Percentiles rank a stretch among this genome's conserved stretches.
Conservation (phyloP, 2,113 vertebrate genomes). For the Apus apus region DNA sequence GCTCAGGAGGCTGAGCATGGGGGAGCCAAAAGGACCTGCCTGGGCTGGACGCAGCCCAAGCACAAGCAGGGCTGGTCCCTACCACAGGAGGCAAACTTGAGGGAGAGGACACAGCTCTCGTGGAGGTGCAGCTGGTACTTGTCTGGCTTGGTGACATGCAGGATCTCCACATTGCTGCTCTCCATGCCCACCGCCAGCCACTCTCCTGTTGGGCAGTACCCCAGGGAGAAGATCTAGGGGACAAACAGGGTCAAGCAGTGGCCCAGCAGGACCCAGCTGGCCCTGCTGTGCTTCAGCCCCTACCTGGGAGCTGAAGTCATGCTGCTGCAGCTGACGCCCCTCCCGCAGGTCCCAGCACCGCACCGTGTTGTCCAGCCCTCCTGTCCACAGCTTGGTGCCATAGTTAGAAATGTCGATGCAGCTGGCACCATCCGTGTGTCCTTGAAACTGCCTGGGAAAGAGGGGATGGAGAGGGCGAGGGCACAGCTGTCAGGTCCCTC, state of each 20-base stretch:
- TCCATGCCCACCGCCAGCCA: constrained; percentile 85
- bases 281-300: background rate
- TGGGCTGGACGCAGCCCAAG: too few species aligned
- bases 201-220: constrained; percentile 77
- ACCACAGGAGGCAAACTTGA: constrained; percentile 91
- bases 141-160: constrained; percentile 75
- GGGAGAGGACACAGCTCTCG: constrained; percentile 89
- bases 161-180: constrained; percentile 85
- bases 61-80: background rate
- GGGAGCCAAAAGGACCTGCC: too few species aligned
- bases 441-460: constrained; percentile 77
- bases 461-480: background rate
- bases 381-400: constrained; percentile 78
- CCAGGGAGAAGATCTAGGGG: constrained; percentile 74
- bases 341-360: background rate
- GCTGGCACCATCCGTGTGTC: constrained; percentile 80
- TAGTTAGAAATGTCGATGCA: constrained; percentile 79
- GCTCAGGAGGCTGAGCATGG: too few species aligned
- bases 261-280: background rate
- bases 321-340: background rate
- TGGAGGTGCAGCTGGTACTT: constrained; percentile 81
- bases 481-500: too few species aligned
- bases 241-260: background rate
- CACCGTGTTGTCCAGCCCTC: constrained; percentile 72
- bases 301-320: background rate